Base-by-base conservation (phyloP, 2,113 vertebrate genomes). In the Rhynchomys soricoides region DNA sequence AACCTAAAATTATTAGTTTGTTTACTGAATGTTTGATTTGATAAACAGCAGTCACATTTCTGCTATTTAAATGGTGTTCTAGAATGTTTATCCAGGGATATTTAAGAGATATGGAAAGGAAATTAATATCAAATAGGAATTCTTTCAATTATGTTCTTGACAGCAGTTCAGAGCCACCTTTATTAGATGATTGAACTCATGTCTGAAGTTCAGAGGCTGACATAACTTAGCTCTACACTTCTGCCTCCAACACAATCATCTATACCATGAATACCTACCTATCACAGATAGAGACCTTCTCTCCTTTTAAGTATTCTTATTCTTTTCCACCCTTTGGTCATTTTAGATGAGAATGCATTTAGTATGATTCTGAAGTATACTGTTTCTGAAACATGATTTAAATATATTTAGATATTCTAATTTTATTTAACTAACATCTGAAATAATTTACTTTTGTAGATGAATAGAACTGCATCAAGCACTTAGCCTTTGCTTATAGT, bases 241-340 rank as follows among this genome's bases (percentile, higher is more conserved):
- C 52, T 16, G 1, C 64, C 57, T 8, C 21, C 40, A 73, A 0
- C 31, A 50, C 21, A 4, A 29, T 43, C 52, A 73, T 45, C 37
- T 10, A 4, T 2, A 52, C 0, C 1, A 22, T 13, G 57, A 62
- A 4, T 8, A 0, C 19, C 0, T 8, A 0, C 19, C 0, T 57
- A 43, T 12, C 43, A 37, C 8, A 48, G 17, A 11, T 26, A 40
- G 62, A 24, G 5, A 34, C 3, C 0, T 0, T 48, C 48, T 40
- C 71, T 21, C 59, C 31, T 78, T 64, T n/a, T 40, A 29, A 19
- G 17, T 6, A 37, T 0, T 10, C 31, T 45, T 82, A 0, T 21
- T 45, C 79, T 89, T 37, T 90, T 48, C 7, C 26, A 37, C 31
- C 10, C 11, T 95, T 13, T 64, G 2, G 19, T 57, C 37, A 34